Evolutionary conservation across 2,888 invertebrate genomes (phyloP).

Genomic region (Oxytorus armatus): DNA sequence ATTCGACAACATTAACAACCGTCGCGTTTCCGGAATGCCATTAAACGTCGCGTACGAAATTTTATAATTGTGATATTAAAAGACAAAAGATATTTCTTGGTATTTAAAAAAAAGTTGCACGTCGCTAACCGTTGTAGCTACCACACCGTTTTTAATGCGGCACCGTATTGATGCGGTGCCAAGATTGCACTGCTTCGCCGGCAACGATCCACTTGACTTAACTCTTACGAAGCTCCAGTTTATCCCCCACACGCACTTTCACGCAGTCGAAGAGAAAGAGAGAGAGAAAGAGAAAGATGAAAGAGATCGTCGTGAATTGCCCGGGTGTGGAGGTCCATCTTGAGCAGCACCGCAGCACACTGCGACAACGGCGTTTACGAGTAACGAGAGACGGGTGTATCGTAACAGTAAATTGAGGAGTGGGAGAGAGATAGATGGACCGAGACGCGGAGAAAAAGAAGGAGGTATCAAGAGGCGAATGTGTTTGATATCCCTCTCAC

Average conservation of each 20-base stretch:
- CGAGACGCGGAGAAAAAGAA: constrained; percentile 42
- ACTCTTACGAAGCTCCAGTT: constrained; percentile 71
- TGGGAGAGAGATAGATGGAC: constrained; percentile 31
- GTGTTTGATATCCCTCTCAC: constrained; percentile 32
- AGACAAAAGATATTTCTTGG: neutral
- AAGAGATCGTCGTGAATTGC: constrained; percentile 26
- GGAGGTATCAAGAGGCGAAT: constrained; percentile 23
- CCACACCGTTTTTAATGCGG: neutral
- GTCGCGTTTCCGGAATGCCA: too few species aligned
- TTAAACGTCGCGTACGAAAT: too few species aligned
- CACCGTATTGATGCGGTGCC: constrained; percentile 63
- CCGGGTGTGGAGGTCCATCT: constrained; percentile 61
- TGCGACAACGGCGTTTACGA: constrained; percentile 8
- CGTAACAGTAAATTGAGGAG: constrained; percentile 11
- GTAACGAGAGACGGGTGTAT: constrained; percentile 21
- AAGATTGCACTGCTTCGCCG: constrained; percentile 65
- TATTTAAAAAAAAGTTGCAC: neutral
- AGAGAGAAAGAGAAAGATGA: constrained; percentile 40
- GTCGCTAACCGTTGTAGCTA: neutral
- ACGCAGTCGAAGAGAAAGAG: constrained; percentile 63
- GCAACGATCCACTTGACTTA: constrained; percentile 69
- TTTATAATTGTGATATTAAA: too few species aligned
- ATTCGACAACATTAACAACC: neutral
- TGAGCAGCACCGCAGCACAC: constrained; percentile 13
- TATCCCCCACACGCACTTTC: constrained; percentile 69